Evolutionary conservation across 1,140 invertebrate genomes (phyloP).

Genomic region (Drosophila insularis): DNA sequence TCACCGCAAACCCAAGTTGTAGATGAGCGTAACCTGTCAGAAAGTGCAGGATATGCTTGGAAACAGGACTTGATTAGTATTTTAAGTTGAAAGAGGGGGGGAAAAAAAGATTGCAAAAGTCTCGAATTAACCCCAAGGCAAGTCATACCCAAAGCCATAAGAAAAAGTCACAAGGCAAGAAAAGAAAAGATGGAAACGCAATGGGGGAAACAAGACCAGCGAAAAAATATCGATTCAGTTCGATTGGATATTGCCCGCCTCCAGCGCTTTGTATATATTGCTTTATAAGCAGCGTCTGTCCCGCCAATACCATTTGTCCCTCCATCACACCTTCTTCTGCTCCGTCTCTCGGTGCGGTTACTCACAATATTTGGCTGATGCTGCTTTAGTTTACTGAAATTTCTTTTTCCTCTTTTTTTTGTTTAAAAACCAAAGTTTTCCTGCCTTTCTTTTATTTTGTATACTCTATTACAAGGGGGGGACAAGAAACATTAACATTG

Average conservation of each 20-base stretch:
- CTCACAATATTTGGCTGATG: slow-evolving; percentile 13
- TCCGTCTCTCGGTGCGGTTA: background rate
- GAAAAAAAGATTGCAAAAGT: background rate
- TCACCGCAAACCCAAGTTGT: slow-evolving; percentile 4
- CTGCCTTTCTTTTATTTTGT: slow-evolving; percentile 9
- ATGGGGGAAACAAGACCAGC: slow-evolving; percentile 27
- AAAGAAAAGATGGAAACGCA: background rate
- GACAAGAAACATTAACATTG: background rate
- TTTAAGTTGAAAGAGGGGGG: background rate
- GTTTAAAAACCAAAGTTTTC: slow-evolving; percentile 46
- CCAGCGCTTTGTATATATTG: slow-evolving; percentile 60
- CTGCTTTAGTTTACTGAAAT: slow-evolving; percentile 1
- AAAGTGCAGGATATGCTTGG: slow-evolving; percentile 8
- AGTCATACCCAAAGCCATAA: slow-evolving; percentile 31
- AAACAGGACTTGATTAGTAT: slow-evolving; percentile 4
- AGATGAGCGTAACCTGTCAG: slow-evolving; percentile 1
- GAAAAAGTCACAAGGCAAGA: slow-evolving; percentile 48
- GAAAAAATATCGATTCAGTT: slow-evolving; percentile 70
- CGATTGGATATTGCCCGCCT: slow-evolving; percentile 46
- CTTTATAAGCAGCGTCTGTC: slow-evolving; percentile 74
- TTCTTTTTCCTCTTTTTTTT: slow-evolving; percentile 22
- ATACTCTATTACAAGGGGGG: slow-evolving; percentile 1
- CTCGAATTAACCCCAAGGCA: slow-evolving; percentile 6
- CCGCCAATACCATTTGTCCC: slow-evolving; percentile 21
- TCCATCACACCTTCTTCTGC: background rate